Conservation (phyloP, 1,140 invertebrate species). For the Leptinotarsa undecemlineata region DNA sequence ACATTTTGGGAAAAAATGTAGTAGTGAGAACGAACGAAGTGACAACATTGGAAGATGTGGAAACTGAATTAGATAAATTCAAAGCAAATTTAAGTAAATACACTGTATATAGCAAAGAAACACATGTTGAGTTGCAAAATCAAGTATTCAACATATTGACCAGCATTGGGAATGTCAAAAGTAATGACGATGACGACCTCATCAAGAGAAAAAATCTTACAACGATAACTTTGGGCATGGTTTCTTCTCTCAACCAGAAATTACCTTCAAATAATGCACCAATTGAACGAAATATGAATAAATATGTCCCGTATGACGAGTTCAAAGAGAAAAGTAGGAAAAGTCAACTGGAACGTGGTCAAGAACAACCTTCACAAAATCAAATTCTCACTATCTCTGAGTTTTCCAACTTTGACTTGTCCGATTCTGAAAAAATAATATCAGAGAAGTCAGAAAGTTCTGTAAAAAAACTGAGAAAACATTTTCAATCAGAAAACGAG, state of each 20-base stretch:
- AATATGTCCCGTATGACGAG: neutral
- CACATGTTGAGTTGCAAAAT: neutral
- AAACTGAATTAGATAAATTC: neutral
- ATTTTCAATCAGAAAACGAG: neutral
- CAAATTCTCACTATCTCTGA: neutral
- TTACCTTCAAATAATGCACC: neutral
- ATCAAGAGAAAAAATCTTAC: neutral
- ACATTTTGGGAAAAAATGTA: neutral
- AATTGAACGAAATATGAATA: neutral
- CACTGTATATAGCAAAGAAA: neutral
- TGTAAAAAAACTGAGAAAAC: neutral
- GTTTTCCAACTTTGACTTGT: neutral
- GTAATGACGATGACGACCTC: neutral
- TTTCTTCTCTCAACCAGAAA: neutral
- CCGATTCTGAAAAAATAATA: neutral
- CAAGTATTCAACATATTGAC: neutral
- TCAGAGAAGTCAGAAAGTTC: neutral
- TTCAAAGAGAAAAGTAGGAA: neutral
- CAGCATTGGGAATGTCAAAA: neutral
- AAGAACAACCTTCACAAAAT: neutral
- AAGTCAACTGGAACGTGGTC: neutral
- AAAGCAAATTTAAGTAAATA: neutral
- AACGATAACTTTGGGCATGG: neutral
- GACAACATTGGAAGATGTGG: neutral
- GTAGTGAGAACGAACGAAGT: neutral